Base-by-base conservation (phyloP, 2,888 invertebrate species). In the Lithophane semibrunnea region DNA sequence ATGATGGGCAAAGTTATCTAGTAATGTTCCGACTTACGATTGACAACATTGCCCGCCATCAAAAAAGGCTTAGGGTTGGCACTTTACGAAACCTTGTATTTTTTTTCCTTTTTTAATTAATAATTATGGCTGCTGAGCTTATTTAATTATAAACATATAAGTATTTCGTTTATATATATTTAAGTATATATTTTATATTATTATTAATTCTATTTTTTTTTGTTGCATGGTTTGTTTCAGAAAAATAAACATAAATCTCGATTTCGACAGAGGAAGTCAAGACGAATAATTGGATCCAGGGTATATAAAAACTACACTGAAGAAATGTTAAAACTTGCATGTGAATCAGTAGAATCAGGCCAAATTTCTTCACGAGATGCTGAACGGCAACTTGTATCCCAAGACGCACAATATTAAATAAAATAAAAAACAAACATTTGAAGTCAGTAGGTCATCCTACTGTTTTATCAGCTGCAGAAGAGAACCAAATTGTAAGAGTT, bases 321-420 rank as follows among this genome's bases (percentile, higher is more conserved):
- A 8, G 37, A 52, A 37, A 67, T 52, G 67, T 67, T 67, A 68
- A 68, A 68, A 68, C 13, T 68, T 16, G 42, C 56, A 18, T 56
- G 24, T 4, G 54, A 56, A 7, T 54, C 42, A 10, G 54, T 67
- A 37, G 37, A 67, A 67, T 52, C 67, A 9, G 52, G 67, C 2
- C 29, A 37, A 52, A 52, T 67, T 67, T 54, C 67, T 13, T 67
- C 37, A 67, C 49, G 67, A 37, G 67, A 67, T 52, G 52, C 67
- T 67, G 0, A 67, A 8, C 18, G 52, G 3, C 67, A 54, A 13
- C 1, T 67, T 52, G 21, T 52, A 67, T 52, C 52, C 52, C 67
- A 37, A 67, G 67, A 52, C 21, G 52, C 7, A 67, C 29, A 21
- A 68, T 54, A 68, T 7, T n/a, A 42, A 68, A 68, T 68, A 68